Percentiles rank a stretch among this genome's conserved stretches.
Conservation (phyloP, 92 coral and sea anemone genomes). For the Umimayanthus chanpuru region DNA sequence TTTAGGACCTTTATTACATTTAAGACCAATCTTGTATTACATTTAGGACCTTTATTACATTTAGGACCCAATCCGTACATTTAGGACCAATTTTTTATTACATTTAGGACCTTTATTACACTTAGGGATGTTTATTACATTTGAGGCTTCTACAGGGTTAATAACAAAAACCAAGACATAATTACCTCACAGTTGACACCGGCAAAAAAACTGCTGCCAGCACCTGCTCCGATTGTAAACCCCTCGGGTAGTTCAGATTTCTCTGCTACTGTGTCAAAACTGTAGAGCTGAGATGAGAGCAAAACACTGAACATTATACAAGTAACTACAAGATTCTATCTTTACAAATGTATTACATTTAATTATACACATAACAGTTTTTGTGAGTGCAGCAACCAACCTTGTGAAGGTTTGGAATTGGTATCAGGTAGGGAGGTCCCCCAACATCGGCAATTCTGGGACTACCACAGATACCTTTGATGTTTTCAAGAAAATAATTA, state of each 20-base stretch:
- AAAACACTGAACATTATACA: too few species aligned
- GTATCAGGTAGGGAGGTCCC: conserved; percentile 90
- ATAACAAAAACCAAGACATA: neutral
- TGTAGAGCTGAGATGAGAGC: conserved; percentile 63
- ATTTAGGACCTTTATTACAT: too few species aligned
- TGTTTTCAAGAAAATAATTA: neutral
- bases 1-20: too few species aligned
- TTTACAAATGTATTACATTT: too few species aligned
- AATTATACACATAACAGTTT: too few species aligned
- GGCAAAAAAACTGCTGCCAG: conserved; percentile 83
- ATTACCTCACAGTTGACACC: conserved; percentile 86
- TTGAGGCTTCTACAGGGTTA: too few species aligned
- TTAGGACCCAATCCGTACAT: too few species aligned
- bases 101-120: too few species aligned
- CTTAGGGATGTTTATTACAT: too few species aligned
- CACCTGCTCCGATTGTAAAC: conserved; percentile 95
- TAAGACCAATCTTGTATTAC: too few species aligned
- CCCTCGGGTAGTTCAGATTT: conserved; percentile 80
- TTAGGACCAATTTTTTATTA: too few species aligned
- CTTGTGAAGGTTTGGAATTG: conserved; percentile 88
- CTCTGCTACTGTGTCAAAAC: conserved; percentile 74
- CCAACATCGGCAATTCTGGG: conserved; percentile 95
- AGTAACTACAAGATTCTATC: too few species aligned
- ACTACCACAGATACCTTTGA: conserved; percentile 86
- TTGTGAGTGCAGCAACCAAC: conserved; percentile 31